Percentiles rank a stretch among this genome's conserved stretches.
These are phyloP conservation scores for Eremobia ochroleuca DNA, from an alignment of 2,888 invertebrate species.

Conservation along the genomic window DNA sequence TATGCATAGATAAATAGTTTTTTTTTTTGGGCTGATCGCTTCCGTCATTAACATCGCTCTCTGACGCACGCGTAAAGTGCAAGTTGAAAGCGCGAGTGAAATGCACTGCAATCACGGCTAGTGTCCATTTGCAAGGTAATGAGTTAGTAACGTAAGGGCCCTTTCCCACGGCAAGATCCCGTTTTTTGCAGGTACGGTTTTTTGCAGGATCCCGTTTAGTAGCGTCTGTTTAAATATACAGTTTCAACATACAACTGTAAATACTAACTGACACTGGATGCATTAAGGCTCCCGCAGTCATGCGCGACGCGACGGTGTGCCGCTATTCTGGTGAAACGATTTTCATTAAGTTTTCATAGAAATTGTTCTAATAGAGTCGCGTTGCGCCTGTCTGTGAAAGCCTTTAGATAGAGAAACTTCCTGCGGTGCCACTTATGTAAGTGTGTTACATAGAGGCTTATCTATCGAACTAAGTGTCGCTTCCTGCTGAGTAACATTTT, in stretches of 20 bases:
- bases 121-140: too few relatives aligned
- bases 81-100: neutral
- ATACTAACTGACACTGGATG: neutral
- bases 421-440: conserved; percentile 5
- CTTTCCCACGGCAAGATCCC: too few relatives aligned
- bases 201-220: too few relatives aligned
- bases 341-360: neutral
- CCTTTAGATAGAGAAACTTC: conserved; percentile 13
- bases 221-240: too few relatives aligned
- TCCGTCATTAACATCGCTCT: neutral
- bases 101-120: neutral
- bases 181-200: too few relatives aligned
- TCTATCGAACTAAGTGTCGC: conserved; percentile 21
- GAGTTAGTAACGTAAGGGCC: neutral
- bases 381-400: neutral
- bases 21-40: neutral
- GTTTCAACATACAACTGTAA: too few relatives aligned
- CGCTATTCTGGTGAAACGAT: neutral
- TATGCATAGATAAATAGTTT: neutral
- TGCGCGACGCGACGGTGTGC: too few relatives aligned
- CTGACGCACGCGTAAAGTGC: neutral
- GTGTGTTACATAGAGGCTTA: conserved; percentile 12
- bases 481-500: conserved; percentile 22
- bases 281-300: neutral
- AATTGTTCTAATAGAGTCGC: neutral